Percentiles rank a stretch among this genome's conserved stretches.
Conservation (phyloP, 1,140 invertebrate genomes). For the Drosophila obscura region DNA sequence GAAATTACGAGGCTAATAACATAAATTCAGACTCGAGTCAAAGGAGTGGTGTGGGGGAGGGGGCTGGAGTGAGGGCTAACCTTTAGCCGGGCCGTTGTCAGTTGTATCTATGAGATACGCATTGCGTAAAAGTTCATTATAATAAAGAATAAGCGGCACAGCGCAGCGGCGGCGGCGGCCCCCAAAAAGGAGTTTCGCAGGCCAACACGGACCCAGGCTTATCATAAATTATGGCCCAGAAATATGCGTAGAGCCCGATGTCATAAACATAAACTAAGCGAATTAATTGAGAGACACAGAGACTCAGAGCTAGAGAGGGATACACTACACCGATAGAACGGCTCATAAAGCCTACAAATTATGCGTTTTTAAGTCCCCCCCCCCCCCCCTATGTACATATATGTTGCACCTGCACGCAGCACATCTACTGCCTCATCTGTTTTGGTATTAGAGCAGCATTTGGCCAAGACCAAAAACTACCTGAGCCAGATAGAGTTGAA, state of each 20-base stretch:
- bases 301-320: conserved; percentile 6
- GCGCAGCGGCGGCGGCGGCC: conserved; percentile 14
- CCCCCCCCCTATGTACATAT: too few relatives aligned
- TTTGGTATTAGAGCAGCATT: conserved; percentile 64
- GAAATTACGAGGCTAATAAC: conserved; percentile 79
- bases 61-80: conserved; percentile 2
- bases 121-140: conserved; percentile 77
- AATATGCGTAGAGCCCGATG: conserved; percentile 61
- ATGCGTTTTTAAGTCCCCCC: conserved; percentile 66
- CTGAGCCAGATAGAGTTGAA: conserved; percentile 18
- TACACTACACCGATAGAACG: conserved; percentile 25
- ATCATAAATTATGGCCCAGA: conserved; percentile 72
- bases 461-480: conserved; percentile 50
- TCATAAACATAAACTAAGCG: conserved; percentile 79
- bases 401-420: conserved; percentile 65
- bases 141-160: conserved; percentile 50
- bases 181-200: conserved; percentile 31
- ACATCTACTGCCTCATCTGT: conserved; percentile 1
- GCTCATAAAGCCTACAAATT: conserved; percentile 75
- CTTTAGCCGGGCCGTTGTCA: conserved; percentile 25
- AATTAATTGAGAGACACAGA: conserved; percentile 73
- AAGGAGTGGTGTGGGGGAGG: too few relatives aligned
- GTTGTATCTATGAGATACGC: conserved; percentile 73
- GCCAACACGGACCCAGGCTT: conserved; percentile 35
- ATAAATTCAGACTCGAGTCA: conserved; percentile 54